phyloP scores from a whole-genome alignment of 2,797 vertebrate species.

The Myripristis jacobus region DNA sequence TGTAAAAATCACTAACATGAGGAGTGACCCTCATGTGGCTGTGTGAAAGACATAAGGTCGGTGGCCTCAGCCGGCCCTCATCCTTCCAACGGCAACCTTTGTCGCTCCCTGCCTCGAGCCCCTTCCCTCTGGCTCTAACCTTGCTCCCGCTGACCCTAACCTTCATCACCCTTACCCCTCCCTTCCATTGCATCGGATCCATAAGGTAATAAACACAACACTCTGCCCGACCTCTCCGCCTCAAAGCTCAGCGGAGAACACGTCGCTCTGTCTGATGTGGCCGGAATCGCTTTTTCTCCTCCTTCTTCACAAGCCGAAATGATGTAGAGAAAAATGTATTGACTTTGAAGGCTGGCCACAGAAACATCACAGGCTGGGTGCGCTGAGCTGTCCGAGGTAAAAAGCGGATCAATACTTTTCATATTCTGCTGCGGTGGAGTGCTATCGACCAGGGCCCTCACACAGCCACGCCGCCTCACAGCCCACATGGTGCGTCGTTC shows the following conservation, averaged over 20 bases:
- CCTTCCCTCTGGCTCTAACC: conserved; percentile 56
- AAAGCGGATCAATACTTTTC: conserved; percentile 84
- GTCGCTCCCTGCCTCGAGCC: conserved; percentile 34
- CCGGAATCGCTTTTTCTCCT: conserved; percentile 67
- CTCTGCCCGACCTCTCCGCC: conserved; percentile 65
- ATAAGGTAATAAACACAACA: conserved; percentile 63
- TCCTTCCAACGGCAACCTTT: conserved; percentile 29
- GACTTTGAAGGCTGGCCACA: conserved; percentile 79
- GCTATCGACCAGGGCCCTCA: conserved; percentile 79
- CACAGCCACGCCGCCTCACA: conserved; percentile 59
- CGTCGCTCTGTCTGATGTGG: conserved; percentile 60
- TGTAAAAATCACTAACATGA: conserved; percentile 51
- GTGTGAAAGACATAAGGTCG: conserved; percentile 48
- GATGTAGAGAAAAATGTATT: conserved; percentile 74
- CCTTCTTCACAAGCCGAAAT: conserved; percentile 70
- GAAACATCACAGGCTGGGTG: conserved; percentile 77
- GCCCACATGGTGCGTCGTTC: conserved; percentile 43
- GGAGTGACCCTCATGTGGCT: conserved; percentile 43
- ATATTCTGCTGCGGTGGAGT: conserved; percentile 78
- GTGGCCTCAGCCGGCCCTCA: conserved; percentile 38
- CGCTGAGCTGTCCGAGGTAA: conserved; percentile 77
- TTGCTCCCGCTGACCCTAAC: conserved; percentile 51
- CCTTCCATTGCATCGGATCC: conserved; percentile 48
- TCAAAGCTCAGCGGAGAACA: conserved; percentile 57
- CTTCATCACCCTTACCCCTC: conserved; percentile 36